These are phyloP conservation scores for Litocranius walleri DNA, from an alignment of 2,113 vertebrate species.

Conservation along the genomic window DNA sequence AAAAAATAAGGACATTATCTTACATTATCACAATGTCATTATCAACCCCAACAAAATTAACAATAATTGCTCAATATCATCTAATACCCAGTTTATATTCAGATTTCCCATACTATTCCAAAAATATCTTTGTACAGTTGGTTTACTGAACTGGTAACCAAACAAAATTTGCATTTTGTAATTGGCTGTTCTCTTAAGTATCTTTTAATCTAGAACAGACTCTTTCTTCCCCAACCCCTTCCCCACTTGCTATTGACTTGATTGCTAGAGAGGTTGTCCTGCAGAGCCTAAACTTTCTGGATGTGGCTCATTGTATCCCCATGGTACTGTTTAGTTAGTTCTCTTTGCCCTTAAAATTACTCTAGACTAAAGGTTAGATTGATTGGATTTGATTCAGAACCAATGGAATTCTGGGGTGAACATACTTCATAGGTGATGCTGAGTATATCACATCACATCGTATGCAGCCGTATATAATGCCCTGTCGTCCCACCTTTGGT, in stretches of 20 bases:
- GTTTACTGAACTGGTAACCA: background rate
- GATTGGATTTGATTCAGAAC: background rate
- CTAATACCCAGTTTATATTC: background rate
- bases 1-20: background rate
- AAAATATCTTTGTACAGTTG: background rate
- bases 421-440: background rate
- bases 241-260: background rate
- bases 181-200: background rate
- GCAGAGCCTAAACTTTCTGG: background rate
- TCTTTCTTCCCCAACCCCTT: rapidly evolving
- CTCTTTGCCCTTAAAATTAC: background rate
- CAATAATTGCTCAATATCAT: background rate
- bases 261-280: background rate
- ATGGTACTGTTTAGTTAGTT: background rate
- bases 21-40: background rate
- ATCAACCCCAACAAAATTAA: background rate
- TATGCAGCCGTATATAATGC: background rate
- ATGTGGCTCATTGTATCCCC: background rate
- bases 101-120: background rate
- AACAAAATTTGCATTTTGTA: background rate
- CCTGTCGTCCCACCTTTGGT: background rate
- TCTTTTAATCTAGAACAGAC: background rate
- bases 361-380: background rate
- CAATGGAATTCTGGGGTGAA: background rate
- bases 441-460: background rate